Evolutionary conservation across 2,797 vertebrate species (phyloP).

Genomic region (Syncerus caffer): DNA sequence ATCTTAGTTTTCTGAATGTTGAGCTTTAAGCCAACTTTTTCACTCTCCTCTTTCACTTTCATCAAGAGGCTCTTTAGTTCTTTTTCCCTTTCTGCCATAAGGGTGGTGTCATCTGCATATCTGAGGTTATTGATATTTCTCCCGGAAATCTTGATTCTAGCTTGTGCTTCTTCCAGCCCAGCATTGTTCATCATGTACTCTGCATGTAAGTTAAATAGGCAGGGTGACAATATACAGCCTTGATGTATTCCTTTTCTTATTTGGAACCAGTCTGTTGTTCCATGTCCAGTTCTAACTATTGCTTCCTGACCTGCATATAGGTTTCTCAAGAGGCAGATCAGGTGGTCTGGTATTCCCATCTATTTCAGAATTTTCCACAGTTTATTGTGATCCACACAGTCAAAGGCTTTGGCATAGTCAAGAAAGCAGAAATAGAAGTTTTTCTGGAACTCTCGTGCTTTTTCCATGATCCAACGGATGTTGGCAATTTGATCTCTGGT

Average conservation of each 20-base stretch:
- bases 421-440: neutral
- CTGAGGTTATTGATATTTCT: neutral
- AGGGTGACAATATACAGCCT: neutral
- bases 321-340: neutral
- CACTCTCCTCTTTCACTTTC: too few species aligned
- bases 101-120: neutral
- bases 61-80: neutral
- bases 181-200: neutral
- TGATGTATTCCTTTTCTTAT: neutral
- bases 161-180: neutral
- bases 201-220: neutral
- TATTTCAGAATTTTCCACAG: neutral
- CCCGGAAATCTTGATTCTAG: neutral
- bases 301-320: neutral
- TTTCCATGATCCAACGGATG: rapidly evolving
- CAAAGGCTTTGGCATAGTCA: neutral
- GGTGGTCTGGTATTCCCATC: neutral
- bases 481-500: neutral
- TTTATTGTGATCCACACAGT: neutral
- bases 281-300: neutral
- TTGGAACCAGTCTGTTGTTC: neutral
- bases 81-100: neutral
- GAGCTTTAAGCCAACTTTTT: neutral
- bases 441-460: neutral
- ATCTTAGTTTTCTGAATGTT: neutral